These are phyloP conservation scores for Erethizon dorsatum DNA, from an alignment of 2,797 vertebrate species.

Conservation along the genomic window DNA sequence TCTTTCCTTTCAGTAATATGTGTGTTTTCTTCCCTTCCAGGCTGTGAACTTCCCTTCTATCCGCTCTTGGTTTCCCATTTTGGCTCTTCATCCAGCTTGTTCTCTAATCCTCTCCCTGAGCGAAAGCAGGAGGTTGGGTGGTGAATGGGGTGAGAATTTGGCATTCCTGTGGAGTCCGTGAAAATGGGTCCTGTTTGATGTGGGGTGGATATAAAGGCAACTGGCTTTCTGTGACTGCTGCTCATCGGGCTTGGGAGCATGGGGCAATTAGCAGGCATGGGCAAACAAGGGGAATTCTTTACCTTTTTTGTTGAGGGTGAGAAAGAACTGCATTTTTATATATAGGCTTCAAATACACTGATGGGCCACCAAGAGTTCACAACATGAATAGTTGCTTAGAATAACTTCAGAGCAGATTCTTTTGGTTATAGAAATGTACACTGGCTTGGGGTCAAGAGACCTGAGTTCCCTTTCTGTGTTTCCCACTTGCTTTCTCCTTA, in stretches of 20 bases:
- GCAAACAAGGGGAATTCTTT: conserved; percentile 60
- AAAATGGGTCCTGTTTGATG: conserved; percentile 60
- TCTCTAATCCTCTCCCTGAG: neutral
- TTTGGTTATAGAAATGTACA: conserved; percentile 59
- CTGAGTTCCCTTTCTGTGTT: conserved; percentile 58
- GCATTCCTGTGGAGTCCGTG: neutral
- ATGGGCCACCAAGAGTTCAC: conserved; percentile 58
- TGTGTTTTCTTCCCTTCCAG: neutral
- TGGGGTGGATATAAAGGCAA: conserved; percentile 17
- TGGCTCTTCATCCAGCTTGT: conserved; percentile 17
- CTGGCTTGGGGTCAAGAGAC: conserved; percentile 41
- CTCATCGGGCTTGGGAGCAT: neutral
- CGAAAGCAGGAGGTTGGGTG: neutral
- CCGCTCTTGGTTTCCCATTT: conserved; percentile 33
- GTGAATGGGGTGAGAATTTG: conserved; percentile 16
- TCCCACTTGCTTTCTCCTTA: conserved; percentile 47
- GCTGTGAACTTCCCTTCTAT: neutral
- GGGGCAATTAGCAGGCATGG: conserved; percentile 30
- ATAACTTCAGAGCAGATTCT: conserved; percentile 78
- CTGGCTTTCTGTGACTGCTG: conserved; percentile 12
- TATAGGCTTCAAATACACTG: conserved; percentile 26
- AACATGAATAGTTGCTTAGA: conserved; percentile 72
- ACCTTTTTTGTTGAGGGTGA: conserved; percentile 62
- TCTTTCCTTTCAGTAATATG: neutral
- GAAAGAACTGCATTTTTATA: conserved; percentile 63